phyloP scores from a whole-genome alignment of 2,797 vertebrate species.

The Taenioides sp. region DNA sequence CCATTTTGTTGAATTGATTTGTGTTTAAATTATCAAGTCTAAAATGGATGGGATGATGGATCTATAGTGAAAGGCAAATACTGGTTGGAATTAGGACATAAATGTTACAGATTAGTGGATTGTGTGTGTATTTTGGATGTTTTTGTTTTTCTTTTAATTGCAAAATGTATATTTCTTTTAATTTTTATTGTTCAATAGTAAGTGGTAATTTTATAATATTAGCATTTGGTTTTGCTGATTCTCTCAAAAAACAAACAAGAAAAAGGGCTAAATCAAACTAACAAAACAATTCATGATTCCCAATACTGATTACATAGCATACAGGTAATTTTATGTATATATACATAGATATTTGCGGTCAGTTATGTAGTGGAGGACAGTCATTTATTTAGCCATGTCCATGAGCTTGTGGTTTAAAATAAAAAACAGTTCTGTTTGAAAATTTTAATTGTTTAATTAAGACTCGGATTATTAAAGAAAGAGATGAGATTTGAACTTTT shows the following conservation, averaged over 20 bases:
- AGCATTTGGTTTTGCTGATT: too few species aligned
- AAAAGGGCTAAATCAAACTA: too few species aligned
- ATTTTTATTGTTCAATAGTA: too few species aligned
- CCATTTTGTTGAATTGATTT: neutral
- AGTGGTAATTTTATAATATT: too few species aligned
- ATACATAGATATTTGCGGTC: neutral
- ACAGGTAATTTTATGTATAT: too few species aligned
- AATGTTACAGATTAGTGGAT: neutral
- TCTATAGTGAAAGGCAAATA: too few species aligned
- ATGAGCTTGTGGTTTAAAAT: neutral
- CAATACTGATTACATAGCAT: too few species aligned
- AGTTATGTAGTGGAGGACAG: neutral
- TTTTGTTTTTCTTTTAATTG: neutral
- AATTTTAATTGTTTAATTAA: neutral
- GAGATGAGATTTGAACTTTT: slow-evolving; percentile 6
- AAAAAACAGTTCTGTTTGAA: neutral
- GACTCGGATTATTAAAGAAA: slow-evolving; percentile 1
- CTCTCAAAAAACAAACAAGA: too few species aligned
- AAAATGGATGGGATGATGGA: neutral
- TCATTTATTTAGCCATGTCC: neutral
- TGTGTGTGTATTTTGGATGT: neutral
- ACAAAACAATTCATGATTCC: too few species aligned
- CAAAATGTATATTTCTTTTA: neutral
- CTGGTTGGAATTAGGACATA: too few species aligned
- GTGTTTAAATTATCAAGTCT: neutral